Percentiles rank a stretch among this genome's conserved stretches.
Evolutionary conservation across 2,888 invertebrate genomes (phyloP).

Genomic region (Drosophila hamatofila): DNA sequence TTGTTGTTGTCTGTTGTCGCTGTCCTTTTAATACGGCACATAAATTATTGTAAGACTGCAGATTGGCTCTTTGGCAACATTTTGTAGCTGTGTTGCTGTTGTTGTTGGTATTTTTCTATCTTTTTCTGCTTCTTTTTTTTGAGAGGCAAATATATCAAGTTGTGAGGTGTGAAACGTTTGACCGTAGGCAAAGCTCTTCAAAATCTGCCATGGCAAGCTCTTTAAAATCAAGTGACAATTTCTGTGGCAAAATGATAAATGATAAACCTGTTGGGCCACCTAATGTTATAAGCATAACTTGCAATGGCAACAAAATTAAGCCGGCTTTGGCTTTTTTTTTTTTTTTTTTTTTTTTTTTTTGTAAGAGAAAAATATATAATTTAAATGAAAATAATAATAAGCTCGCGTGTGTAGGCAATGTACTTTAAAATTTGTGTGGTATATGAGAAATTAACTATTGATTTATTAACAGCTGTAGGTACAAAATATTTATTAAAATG

Average conservation of each 20-base stretch:
- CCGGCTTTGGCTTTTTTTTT: constrained; percentile 4
- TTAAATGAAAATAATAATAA: background rate
- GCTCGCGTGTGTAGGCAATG: background rate
- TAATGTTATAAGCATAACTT: constrained; percentile 9
- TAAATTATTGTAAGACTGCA: constrained; percentile 79
- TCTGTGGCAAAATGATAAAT: constrained; percentile 36
- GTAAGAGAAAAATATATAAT: background rate
- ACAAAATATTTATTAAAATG: no score
- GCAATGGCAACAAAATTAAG: constrained; percentile 15
- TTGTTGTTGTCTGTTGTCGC: constrained; percentile 56
- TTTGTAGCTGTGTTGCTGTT: constrained; percentile 43
- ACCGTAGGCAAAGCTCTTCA: constrained; percentile 49
- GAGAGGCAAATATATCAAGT: constrained; percentile 58
- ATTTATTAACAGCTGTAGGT: no score
- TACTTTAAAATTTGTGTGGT: no score
- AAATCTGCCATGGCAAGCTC: constrained; percentile 38
- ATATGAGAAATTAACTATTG: no score
- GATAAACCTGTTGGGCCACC: constrained; percentile 22
- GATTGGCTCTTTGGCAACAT: constrained; percentile 78
- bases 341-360: background rate
- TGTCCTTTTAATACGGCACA: constrained; percentile 79
- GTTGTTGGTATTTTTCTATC: background rate
- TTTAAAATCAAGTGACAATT: constrained; percentile 28
- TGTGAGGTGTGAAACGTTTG: constrained; percentile 65
- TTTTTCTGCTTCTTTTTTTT: background rate